Conservation (phyloP, 2,888 invertebrate genomes). For the Frankliniella intonsa region DNA sequence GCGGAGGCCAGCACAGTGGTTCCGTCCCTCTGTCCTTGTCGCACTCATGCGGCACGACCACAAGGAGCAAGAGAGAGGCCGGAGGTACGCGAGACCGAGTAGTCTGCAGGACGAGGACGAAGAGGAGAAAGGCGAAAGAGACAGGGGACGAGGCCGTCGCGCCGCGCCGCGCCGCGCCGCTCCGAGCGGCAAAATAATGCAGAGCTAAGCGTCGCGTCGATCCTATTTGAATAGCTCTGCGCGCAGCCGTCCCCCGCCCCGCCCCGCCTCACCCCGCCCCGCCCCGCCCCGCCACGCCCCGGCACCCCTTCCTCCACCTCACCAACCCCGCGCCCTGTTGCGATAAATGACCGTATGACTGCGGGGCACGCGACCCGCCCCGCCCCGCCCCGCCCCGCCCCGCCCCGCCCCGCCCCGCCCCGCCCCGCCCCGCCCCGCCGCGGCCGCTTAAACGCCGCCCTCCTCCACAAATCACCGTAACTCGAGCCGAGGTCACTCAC, state of each 20-base stretch:
- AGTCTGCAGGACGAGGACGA: neutral
- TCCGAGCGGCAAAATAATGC: neutral
- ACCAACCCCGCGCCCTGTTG: neutral
- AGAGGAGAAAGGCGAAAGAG: neutral
- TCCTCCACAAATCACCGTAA: no score
- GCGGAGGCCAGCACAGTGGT: no score
- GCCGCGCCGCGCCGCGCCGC: neutral
- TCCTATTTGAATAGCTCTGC: neutral
- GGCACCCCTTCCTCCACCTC: neutral
- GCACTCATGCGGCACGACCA: no score
- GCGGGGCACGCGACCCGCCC: neutral
- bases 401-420: neutral
- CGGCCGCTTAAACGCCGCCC: neutral
- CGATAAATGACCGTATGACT: slow-evolving; percentile 20
- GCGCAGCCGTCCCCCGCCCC: neutral
- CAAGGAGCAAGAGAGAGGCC: neutral
- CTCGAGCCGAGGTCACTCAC: no score
- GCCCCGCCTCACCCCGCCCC: neutral
- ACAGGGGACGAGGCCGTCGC: neutral
- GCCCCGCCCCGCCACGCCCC: neutral
- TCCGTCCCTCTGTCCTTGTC: neutral
- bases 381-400: neutral
- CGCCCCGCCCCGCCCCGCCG: neutral
- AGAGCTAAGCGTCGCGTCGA: neutral
- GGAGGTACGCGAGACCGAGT: neutral